phyloP scores from a whole-genome alignment of 2,888 invertebrate species.

The Hirudinaria manillensis region DNA sequence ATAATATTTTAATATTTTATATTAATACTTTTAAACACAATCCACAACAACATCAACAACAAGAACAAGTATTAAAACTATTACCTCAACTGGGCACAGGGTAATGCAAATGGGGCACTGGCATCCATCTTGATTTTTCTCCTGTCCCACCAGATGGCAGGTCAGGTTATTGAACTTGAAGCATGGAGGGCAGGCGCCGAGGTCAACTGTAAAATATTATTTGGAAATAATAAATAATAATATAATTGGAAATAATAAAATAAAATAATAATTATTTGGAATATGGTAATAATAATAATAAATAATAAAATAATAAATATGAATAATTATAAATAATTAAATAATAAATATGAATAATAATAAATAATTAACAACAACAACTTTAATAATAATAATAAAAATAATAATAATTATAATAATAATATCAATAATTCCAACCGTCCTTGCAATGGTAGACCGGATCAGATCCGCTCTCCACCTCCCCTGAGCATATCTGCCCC shows the following conservation, averaged over 20 bases:
- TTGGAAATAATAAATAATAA: background rate
- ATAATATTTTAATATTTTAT: background rate
- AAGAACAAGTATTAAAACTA: too few relatives aligned
- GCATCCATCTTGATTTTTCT: background rate
- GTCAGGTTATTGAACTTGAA: background rate
- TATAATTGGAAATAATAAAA: background rate
- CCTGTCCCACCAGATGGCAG: background rate
- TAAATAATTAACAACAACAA: background rate
- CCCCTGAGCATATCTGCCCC: background rate
- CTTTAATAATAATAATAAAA: background rate
- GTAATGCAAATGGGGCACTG: conserved; percentile 3
- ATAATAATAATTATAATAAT: background rate
- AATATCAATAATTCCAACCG: background rate
- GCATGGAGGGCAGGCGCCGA: background rate
- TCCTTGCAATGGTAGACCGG: background rate
- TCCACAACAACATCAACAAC: too few relatives aligned
- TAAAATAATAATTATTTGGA: background rate
- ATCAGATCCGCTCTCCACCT: background rate
- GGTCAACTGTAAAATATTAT: background rate
- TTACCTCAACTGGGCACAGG: background rate
- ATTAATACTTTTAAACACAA: background rate
- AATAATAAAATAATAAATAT: too few relatives aligned
- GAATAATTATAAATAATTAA: background rate
- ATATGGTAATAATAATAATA: background rate
- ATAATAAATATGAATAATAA: background rate